Evolutionary conservation across 2,113 vertebrate genomes (phyloP), one percentile per base, ranked within the genome.

Genomic region (Hippoglossus stenolepis): DNA sequence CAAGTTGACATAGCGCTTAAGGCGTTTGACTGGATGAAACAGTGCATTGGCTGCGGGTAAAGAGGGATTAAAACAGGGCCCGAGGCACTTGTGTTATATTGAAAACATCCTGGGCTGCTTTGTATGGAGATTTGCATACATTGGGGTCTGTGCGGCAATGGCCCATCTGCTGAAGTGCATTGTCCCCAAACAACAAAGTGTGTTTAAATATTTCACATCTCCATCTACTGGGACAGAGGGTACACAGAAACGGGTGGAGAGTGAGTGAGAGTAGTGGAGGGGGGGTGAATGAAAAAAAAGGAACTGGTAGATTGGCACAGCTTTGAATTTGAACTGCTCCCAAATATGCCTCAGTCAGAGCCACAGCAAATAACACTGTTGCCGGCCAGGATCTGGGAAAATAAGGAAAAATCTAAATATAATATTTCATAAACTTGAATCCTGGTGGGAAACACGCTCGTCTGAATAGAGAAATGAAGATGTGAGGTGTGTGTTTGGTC

Each of bases 11-110:
- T 86, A 96, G 93, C 89, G 97, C 97, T 98, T 94, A 96, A 96
- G 97, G 97, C 97, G 85, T 95, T 96, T 95, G 96, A 96, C 96
- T 95, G 96, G 97, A 99, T 98, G 95, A 98, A 97, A 97, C 96
- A 95, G 95, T 84, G 95, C 95, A 90, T 81, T 94, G 94, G 95
- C 95, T 94, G 94, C 89, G 89, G 93, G 96, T 96, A 96, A 96
- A 94, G 89, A 94, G 95, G 96, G 97, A 96, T 96, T 97, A 96
- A 95, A 96, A 97, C 96, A 95, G 90, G 95, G 96, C 98, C 96
- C 20, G 94, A 96, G 98, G 97, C 97, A 89, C 94, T 95, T 89
- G 95, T 94, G 95, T 90, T 95, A 95, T 95, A 96, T 96, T 96
- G 95, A 96, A 97, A 96, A 96, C 96, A 95, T 96, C 96, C 97